phyloP scores from a whole-genome alignment of 2,113 vertebrate species.

The Triplophysa dalaica region DNA sequence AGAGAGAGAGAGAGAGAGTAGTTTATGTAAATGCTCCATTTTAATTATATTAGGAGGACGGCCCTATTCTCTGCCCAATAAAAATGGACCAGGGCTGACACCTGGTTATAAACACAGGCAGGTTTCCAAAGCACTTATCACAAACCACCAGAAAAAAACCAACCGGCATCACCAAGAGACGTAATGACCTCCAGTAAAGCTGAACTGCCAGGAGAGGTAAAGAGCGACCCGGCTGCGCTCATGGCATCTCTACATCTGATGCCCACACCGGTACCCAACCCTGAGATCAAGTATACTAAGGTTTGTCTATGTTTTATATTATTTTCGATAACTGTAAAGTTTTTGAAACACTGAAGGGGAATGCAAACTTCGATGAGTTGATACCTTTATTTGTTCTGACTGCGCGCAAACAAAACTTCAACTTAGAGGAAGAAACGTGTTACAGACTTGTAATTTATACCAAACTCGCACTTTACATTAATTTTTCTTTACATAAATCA shows the following conservation, averaged over 20 bases:
- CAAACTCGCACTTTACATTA: background rate
- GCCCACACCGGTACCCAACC: conserved; percentile 90
- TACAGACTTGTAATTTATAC: background rate
- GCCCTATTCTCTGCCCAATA: conserved; percentile 91
- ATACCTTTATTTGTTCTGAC: background rate
- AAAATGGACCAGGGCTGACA: conserved; percentile 87
- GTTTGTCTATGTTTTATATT: conserved; percentile 71
- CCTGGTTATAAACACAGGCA: conserved; percentile 94
- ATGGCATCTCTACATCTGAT: conserved; percentile 95
- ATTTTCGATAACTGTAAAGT: background rate
- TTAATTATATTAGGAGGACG: conserved; percentile 79
- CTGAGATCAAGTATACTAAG: conserved; percentile 97
- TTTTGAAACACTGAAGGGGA: background rate
- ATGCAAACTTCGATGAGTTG: conserved; percentile 2
- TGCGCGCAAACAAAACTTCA: background rate
- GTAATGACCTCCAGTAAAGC: conserved; percentile 96
- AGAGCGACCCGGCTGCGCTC: conserved; percentile 91
- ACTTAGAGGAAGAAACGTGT: background rate
- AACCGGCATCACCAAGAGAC: conserved; percentile 62
- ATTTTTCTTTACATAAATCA: background rate
- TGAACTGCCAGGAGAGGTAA: conserved; percentile 90
- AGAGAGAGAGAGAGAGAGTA: conserved; percentile 50
- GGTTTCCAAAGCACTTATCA: conserved; percentile 78
- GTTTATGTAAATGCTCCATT: conserved; percentile 81
- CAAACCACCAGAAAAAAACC: conserved; percentile 64